Evolutionary conservation across 1,140 invertebrate genomes (phyloP), one percentile per base, ranked within the genome.

Genomic region (Schlechtendalia chinensis): DNA sequence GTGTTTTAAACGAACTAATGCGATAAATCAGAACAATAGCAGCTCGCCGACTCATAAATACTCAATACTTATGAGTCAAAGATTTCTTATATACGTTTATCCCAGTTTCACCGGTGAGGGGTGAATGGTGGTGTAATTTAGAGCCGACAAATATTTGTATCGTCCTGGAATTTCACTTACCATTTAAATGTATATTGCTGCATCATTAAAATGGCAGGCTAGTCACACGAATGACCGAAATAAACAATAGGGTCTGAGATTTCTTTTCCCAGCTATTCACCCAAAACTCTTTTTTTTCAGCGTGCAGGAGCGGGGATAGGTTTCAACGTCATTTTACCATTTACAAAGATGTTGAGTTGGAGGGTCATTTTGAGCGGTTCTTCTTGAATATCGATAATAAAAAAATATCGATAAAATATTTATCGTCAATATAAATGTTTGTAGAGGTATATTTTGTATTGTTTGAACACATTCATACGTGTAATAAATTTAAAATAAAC

Each of bases 31-130:
- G 54, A 77, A 77, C 74, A 59, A 29, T 32, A 39, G 54, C 54
- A 39, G 29, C 32, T 58, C 74, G 45, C 45, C 59, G 74, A 77
- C 74, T 56, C 32, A 29, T 77, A 58, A 77, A 77, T 24, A 24
- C 56, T n/a, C 27, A 77, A 77, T 77, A 59, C 74, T 59, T 59
- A 59, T n/a, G n/a, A 77, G 39, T 56, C 74, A 19, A 77, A 77
- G 59, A 77, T 77, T 77, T 77, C 56, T 29, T 77, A 59, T 77
- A 59, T 77, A 56, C 53, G 14, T 59, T 77, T 27, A 11, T 69
- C n/a, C 1, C 5, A 5, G 29, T 39, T 32, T 39, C 32, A 17
- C 17, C 32, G 63, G 63, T 22, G 14, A 12, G 11, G 27, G 17
- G 59, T 61, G 32, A 10, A n/a, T 39, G 8, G 32, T 39, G 47